phyloP scores from a whole-genome alignment of 1,140 invertebrate genomes.

The Elysia chlorotica region DNA sequence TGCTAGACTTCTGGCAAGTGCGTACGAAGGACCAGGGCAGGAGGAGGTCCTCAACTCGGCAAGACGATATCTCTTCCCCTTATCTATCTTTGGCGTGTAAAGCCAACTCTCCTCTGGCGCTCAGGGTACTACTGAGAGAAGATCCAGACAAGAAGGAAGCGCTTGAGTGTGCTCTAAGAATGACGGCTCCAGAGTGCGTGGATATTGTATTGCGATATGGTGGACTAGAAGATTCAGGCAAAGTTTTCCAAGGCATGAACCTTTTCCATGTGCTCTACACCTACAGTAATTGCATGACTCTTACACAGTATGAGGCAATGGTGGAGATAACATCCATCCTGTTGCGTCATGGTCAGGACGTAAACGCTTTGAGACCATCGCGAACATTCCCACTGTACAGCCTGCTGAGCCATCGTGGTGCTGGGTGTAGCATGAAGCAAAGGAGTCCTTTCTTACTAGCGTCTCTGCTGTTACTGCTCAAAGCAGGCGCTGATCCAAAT shows the following conservation, averaged over 20 bases:
- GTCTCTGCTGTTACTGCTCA: constrained; percentile 36
- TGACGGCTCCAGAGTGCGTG: constrained; percentile 42
- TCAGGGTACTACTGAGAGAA: constrained; percentile 40
- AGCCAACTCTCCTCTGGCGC: constrained; percentile 41
- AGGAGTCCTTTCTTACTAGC: constrained; percentile 35
- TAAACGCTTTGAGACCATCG: constrained; percentile 36
- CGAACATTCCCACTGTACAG: constrained; percentile 52
- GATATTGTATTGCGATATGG: constrained; percentile 40
- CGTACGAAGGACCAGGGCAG: not conserved
- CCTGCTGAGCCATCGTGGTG: constrained; percentile 31
- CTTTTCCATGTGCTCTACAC: constrained; percentile 50
- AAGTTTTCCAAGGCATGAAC: constrained; percentile 51
- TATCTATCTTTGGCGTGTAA: constrained; percentile 40
- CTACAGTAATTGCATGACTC: constrained; percentile 36
- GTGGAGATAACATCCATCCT: constrained; percentile 44
- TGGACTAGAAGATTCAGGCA: constrained; percentile 24
- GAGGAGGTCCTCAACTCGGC: not conserved
- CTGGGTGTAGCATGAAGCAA: constrained; percentile 32
- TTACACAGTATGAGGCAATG: constrained; percentile 37
- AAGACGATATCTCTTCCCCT: not conserved
- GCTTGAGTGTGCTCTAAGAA: constrained; percentile 37
- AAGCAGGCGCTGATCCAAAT: constrained; percentile 50
- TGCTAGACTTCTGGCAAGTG: constrained; percentile 39
- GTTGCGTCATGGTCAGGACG: constrained; percentile 40
- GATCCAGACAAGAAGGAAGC: constrained; percentile 37